These are phyloP conservation scores for Huso huso DNA, from an alignment of 2,797 vertebrate genomes.

Conservation along the genomic window DNA sequence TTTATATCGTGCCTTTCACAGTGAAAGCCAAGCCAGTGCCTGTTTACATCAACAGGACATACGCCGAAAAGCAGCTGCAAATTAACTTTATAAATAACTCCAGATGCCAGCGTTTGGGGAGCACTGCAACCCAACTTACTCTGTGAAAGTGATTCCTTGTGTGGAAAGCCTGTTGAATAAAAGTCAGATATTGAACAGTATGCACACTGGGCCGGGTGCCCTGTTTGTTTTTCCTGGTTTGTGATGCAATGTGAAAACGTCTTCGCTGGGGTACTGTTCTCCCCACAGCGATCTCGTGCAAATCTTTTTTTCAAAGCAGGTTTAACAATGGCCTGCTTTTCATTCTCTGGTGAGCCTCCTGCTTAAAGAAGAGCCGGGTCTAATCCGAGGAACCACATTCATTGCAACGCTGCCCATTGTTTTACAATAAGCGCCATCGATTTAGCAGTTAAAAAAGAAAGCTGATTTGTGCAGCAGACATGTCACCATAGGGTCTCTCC, in stretches of 20 bases:
- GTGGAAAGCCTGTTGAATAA: no score
- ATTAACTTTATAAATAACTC: no score
- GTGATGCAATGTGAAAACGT: not conserved
- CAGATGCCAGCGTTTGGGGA: no score
- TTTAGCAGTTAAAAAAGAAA: constrained; percentile 43
- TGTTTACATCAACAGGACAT: no score
- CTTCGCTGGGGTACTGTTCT: constrained; percentile 16
- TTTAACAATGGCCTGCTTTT: not conserved
- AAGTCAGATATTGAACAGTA: no score
- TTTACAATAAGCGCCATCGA: constrained; percentile 47
- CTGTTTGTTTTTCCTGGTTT: no score
- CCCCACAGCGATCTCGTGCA: constrained; percentile 18
- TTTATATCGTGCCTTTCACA: no score
- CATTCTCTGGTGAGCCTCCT: not conserved
- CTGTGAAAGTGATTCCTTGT: not conserved
- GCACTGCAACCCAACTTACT: no score
- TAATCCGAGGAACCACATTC: constrained; percentile 24
- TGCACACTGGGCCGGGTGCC: no score
- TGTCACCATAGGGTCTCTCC: not conserved
- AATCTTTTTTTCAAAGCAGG: constrained; percentile 25
- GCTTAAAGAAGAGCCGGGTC: not conserved
- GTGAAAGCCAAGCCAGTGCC: no score
- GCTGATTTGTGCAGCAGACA: constrained; percentile 2
- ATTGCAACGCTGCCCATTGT: constrained; percentile 36
- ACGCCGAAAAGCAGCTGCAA: no score